These are phyloP conservation scores for Palaemon carinicauda DNA, from an alignment of 1,140 invertebrate species.

Conservation along the genomic window DNA sequence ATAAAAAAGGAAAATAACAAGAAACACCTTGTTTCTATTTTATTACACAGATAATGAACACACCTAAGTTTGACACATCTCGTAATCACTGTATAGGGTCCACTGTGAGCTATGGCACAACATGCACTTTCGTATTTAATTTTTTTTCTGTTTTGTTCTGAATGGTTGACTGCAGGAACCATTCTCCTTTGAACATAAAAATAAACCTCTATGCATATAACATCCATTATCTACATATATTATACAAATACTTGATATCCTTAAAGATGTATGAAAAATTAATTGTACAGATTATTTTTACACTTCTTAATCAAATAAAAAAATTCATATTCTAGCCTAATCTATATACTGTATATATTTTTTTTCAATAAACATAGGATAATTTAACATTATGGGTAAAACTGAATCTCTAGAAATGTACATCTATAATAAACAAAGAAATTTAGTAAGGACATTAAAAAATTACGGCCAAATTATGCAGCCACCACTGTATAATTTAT, in stretches of 20 bases:
- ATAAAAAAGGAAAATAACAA: neutral
- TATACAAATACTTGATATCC: slow-evolving; percentile 16
- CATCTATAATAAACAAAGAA: neutral
- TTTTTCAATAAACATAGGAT: no score
- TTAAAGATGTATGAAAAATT: neutral
- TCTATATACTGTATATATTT: neutral
- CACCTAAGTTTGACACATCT: slow-evolving; percentile 37
- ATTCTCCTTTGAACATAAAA: slow-evolving; percentile 36
- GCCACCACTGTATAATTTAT: no score
- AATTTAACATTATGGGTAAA: neutral
- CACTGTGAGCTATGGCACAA: slow-evolving; percentile 35
- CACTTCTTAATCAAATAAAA: neutral
- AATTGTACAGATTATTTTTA: neutral
- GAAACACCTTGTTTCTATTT: slow-evolving; percentile 10
- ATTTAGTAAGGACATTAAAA: no score
- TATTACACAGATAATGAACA: slow-evolving; percentile 49
- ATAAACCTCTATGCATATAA: slow-evolving; percentile 46
- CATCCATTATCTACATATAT: slow-evolving; percentile 40
- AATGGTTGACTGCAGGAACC: slow-evolving; percentile 12
- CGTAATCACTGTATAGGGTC: slow-evolving; percentile 1
- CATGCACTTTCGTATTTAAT: slow-evolving; percentile 32
- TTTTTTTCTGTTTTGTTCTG: slow-evolving; percentile 18
- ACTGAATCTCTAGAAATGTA: neutral
- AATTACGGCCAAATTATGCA: no score
- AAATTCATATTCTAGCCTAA: neutral